phyloP scores from a whole-genome alignment of 1,140 invertebrate genomes.

The fruit fly (Drosophila melanogaster) region DNA sequence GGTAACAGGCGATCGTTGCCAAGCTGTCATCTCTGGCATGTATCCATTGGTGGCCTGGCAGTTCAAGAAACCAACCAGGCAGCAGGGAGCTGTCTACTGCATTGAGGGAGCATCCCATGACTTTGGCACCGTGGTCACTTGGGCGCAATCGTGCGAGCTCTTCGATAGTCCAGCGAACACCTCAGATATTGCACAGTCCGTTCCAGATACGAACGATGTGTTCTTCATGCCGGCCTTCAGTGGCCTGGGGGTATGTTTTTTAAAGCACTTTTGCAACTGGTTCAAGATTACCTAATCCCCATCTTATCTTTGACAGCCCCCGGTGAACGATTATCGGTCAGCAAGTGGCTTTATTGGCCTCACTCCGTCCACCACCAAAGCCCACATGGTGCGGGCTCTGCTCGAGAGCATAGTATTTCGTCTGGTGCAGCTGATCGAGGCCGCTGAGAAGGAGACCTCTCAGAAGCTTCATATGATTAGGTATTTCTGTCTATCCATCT shows the following conservation, averaged over 20 bases:
- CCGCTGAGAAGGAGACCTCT: constrained; percentile 88
- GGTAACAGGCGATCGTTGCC: constrained; percentile 91
- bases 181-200: constrained; percentile 89
- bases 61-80: constrained; percentile 84
- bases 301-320: constrained; percentile 87
- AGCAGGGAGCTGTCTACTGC: constrained; percentile 87
- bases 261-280: background rate
- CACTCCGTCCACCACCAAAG: constrained; percentile 90
- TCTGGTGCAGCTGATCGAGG: constrained; percentile 90
- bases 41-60: constrained; percentile 97
- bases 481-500: constrained; percentile 79
- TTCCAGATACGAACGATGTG: constrained; percentile 91
- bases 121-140: constrained; percentile 94
- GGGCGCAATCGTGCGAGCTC: constrained; percentile 91
- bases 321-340: constrained; percentile 93
- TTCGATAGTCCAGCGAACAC: constrained; percentile 89
- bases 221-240: constrained; percentile 97
- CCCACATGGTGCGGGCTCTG: constrained; percentile 92
- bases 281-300: constrained; percentile 7
- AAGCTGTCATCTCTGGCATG: constrained; percentile 91
- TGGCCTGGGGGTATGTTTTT: constrained; percentile 91
- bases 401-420: constrained; percentile 95
- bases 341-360: constrained; percentile 94
- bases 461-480: constrained; percentile 87
- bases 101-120: constrained; percentile 95